Evolutionary conservation across 1,140 invertebrate species (phyloP), one percentile per base, ranked within the genome.

Genomic region (Drosophila sturtevanti): DNA sequence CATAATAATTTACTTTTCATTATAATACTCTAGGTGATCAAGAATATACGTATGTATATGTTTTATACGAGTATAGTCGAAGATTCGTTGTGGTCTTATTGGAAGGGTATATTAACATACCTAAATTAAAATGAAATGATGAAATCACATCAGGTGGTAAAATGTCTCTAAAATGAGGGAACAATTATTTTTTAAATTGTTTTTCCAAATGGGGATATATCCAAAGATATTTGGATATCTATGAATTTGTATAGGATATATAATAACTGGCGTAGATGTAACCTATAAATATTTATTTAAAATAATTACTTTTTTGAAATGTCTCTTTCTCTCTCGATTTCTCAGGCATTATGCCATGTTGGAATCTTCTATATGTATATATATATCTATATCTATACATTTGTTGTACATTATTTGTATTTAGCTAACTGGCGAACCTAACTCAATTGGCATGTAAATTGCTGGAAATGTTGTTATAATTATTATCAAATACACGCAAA

Each of bases 391-490:
- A 16, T 21, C 16, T 48, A 4, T 48, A 31, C 5, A 31, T 6
- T 31, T 31, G 27, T 6, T 7, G 27, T 31, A 7, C 27, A 31
- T 31, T 31, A 31, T 31, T 31, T 31, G 6, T 31, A 31, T 44
- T 63, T 59, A 44, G 4, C 14, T 56, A 60, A 66, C 16, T 22
- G 44, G 62, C 41, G 54, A 64, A 58, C 55, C 66, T 24, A 44
- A 18, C 41, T 61, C 21, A 59, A 62, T 60, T 72, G 67, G 64
- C 68, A 77, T 78, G 67, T 74, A 86, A 86, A 86, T 81, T 72
- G 77, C 66, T 77, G 56, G 14, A 16, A 58, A 72, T 79, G 72
- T 72, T 78, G 77, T 69, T 84, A 79, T 89, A 89, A 89, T 84
- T 82, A 89, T 87, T 79, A 80, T 79, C 73, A 48, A 74, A 70